These are phyloP conservation scores for Drosophila imparisetae DNA, from an alignment of 2,888 invertebrate species.

Conservation along the genomic window DNA sequence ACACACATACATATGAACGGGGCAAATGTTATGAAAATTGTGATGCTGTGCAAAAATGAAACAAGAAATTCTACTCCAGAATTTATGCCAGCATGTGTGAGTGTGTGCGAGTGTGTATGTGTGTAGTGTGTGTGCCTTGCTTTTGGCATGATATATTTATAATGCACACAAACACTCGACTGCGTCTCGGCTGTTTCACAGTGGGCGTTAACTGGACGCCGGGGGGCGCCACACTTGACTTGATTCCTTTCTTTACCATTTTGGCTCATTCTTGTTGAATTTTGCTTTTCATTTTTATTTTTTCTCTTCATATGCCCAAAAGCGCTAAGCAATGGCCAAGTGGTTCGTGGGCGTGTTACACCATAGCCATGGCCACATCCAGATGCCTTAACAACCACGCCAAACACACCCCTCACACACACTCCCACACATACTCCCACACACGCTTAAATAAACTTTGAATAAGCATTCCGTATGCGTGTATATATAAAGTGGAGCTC, in stretches of 20 bases:
- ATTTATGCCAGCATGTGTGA: slow-evolving; percentile 54
- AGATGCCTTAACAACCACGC: slow-evolving; percentile 28
- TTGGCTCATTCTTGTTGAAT: slow-evolving; percentile 37
- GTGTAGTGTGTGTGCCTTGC: slow-evolving; percentile 25
- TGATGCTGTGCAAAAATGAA: slow-evolving; percentile 45
- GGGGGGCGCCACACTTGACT: slow-evolving; percentile 73
- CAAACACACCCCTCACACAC: slow-evolving; percentile 14
- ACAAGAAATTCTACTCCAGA: slow-evolving; percentile 49
- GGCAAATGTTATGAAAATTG: slow-evolving; percentile 58
- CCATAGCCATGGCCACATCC: slow-evolving; percentile 16
- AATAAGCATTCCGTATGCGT: slow-evolving; percentile 74
- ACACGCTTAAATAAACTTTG: slow-evolving; percentile 74
- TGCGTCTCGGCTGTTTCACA: slow-evolving; percentile 54
- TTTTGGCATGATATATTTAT: slow-evolving; percentile 72
- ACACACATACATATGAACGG: slow-evolving; percentile 15
- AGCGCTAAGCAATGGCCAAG: slow-evolving; percentile 59
- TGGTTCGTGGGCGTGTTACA: slow-evolving; percentile 58
- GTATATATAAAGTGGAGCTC: slow-evolving; percentile 46
- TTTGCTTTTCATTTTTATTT: slow-evolving; percentile 20
- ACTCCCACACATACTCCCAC: slow-evolving; percentile 17
- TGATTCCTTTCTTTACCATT: slow-evolving; percentile 59
- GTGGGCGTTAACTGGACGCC: slow-evolving; percentile 68
- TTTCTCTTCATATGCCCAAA: slow-evolving; percentile 52
- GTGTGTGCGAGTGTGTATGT: slow-evolving; percentile 2
- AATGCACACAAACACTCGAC: slow-evolving; percentile 76